Conservation (phyloP, 2,113 vertebrate genomes). For the Cavia porcellus region DNA sequence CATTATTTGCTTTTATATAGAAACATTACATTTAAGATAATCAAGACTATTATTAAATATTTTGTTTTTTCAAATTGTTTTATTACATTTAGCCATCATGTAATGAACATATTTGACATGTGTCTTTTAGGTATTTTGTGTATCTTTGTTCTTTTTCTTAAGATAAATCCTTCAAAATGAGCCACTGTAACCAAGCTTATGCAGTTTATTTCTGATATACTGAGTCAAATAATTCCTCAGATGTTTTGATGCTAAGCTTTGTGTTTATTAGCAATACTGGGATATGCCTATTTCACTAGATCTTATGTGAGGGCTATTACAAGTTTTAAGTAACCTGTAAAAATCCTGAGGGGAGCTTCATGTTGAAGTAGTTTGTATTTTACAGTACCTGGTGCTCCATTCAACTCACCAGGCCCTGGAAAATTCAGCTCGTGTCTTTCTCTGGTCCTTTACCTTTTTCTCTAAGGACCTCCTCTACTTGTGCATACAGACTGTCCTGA, state of each 20-base stretch:
- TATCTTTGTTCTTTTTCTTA: neutral
- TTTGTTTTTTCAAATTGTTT: neutral
- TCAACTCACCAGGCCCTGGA: neutral
- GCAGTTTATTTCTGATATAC: neutral
- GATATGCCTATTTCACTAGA: neutral
- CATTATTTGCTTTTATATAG: neutral
- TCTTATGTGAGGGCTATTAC: neutral
- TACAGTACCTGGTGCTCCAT: fast-evolving
- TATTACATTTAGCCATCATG: neutral
- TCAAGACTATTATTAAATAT: neutral
- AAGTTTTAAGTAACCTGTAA: neutral
- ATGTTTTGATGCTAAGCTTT: neutral
- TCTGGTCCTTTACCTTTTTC: neutral
- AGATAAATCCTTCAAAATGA: neutral
- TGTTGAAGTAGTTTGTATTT: neutral
- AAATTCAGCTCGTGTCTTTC: neutral
- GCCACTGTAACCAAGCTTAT: neutral
- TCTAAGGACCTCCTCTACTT: fast-evolving
- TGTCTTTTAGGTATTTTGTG: neutral
- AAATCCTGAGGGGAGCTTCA: neutral
- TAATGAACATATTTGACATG: neutral
- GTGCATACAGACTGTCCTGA: fast-evolving
- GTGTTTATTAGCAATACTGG: neutral
- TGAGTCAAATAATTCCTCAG: neutral
- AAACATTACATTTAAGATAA: neutral